Percentiles rank a stretch among this genome's conserved stretches.
Evolutionary conservation across 2,797 vertebrate genomes (phyloP).

Genomic region (Masticophis lateralis): DNA sequence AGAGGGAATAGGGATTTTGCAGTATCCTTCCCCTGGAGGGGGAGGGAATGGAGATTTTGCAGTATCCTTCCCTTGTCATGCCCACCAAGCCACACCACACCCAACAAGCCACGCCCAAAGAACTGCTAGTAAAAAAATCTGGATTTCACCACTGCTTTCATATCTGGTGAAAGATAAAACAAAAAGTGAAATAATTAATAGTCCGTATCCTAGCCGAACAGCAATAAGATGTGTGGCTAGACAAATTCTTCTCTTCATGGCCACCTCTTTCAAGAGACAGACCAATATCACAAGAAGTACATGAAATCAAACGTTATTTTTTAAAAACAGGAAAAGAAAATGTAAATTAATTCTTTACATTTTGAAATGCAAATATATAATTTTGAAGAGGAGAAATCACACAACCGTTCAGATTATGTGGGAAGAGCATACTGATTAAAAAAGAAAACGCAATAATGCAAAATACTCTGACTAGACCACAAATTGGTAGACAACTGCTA

Average conservation of each 20-base stretch:
- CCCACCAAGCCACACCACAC: too few relatives aligned
- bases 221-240: background rate
- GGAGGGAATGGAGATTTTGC: too few relatives aligned
- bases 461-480: background rate
- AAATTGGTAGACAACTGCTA: background rate
- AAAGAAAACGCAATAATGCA: background rate
- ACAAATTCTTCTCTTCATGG: background rate
- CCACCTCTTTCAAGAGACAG: background rate
- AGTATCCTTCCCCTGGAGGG: too few relatives aligned
- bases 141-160: background rate
- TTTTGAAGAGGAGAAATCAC: background rate
- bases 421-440: background rate
- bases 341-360: background rate
- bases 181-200: background rate
- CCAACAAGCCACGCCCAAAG: too few relatives aligned
- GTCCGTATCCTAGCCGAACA: background rate
- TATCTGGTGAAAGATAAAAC: background rate
- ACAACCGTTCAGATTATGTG: background rate
- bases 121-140: too few relatives aligned
- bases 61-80: too few relatives aligned
- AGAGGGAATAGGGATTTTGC: too few relatives aligned
- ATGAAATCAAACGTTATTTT: background rate
- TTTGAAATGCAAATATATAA: background rate
- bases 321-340: background rate
- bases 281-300: background rate